Conservation (phyloP, 2,113 vertebrate genomes). For the Neopipo cinnamomea region DNA sequence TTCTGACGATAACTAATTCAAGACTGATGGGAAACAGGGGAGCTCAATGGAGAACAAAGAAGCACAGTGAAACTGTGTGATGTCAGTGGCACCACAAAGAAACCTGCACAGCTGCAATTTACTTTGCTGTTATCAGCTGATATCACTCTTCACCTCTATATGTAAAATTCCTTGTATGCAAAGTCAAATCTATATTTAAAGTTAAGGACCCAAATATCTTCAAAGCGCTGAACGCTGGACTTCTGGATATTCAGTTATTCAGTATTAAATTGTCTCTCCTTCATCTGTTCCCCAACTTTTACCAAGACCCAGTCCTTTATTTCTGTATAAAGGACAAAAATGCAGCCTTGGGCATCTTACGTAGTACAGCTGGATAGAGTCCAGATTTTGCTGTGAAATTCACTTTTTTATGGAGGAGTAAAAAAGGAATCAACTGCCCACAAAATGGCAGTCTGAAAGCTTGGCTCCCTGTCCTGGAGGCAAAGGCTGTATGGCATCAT, state of each 20-base stretch:
- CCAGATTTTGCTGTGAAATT: background rate
- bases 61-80: background rate
- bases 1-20: background rate
- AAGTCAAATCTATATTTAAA: background rate
- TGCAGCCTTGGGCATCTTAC: background rate
- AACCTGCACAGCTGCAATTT: background rate
- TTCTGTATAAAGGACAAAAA: background rate
- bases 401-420: background rate
- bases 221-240: background rate
- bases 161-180: background rate
- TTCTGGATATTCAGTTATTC: background rate
- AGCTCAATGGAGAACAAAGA: background rate
- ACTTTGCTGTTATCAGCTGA: background rate
- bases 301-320: background rate
- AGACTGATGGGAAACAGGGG: background rate
- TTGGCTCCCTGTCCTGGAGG: background rate
- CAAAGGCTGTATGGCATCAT: background rate
- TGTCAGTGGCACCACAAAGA: background rate
- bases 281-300: background rate
- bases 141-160: background rate
- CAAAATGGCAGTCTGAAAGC: background rate
- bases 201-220: background rate
- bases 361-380: background rate
- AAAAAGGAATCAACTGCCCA: background rate
- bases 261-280: background rate